Conservation (phyloP, 1,140 invertebrate genomes). For the Cydia amplana region DNA sequence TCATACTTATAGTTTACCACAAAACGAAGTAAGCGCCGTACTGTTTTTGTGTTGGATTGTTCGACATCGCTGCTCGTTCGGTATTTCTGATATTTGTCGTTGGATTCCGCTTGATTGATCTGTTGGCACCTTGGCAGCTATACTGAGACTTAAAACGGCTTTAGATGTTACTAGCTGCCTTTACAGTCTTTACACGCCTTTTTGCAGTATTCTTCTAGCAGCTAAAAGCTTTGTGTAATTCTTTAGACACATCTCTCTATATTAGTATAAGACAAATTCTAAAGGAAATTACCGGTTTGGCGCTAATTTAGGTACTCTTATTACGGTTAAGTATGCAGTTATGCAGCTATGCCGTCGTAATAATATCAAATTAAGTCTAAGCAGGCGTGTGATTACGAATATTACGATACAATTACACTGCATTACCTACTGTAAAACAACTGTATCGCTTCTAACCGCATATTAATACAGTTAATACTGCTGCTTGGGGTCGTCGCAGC, state of each 20-base stretch:
- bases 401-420: constrained; percentile 8
- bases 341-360: background rate
- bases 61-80: constrained; percentile 48
- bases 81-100: constrained; percentile 52
- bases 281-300: background rate
- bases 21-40: background rate
- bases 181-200: background rate
- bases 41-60: constrained; percentile 50
- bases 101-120: constrained; percentile 52
- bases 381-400: background rate
- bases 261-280: background rate
- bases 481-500: too few species aligned
- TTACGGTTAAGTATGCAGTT: background rate
- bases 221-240: too few species aligned
- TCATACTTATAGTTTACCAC: background rate
- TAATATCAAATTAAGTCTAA: background rate
- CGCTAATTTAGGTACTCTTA: background rate
- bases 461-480: too few species aligned
- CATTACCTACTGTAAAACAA: background rate
- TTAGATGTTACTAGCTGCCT: background rate
- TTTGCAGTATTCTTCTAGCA: background rate
- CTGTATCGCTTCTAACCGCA: constrained; percentile 6
- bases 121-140: constrained; percentile 35
- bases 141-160: constrained; percentile 30
- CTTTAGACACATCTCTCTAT: background rate